Conservation (phyloP, 2,888 invertebrate species). For the Parnassius mnemosyne region DNA sequence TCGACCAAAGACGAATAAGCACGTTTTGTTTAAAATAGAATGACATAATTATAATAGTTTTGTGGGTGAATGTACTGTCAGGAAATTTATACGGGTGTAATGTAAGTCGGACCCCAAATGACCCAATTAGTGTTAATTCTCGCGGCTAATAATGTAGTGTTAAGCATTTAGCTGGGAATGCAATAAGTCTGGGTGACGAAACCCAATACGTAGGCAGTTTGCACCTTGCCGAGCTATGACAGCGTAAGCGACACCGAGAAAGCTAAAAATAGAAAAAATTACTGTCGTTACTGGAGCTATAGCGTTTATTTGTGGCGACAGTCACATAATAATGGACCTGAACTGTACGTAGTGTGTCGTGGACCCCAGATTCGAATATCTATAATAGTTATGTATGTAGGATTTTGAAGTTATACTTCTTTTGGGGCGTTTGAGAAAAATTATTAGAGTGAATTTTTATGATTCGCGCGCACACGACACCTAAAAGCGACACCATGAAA, state of each 20-base stretch:
- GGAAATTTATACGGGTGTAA: conserved; percentile 13
- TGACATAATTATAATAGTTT: not conserved
- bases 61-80: not conserved
- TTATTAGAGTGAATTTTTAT: no score
- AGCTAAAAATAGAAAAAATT: not conserved
- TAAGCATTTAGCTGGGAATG: conserved; percentile 19
- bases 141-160: conserved; percentile 18
- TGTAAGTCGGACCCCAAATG: conserved; percentile 15
- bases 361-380: no score
- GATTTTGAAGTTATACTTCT: no score
- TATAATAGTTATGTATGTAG: no score
- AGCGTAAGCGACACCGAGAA: not conserved
- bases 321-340: no score
- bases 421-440: no score
- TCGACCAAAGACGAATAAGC: no score
- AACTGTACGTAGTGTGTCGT: no score
- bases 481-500: no score
- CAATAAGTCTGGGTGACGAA: conserved; percentile 13
- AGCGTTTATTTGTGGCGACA: not conserved
- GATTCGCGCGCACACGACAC: no score
- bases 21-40: no score
- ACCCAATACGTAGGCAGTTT: conserved; percentile 7
- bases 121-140: conserved; percentile 27
- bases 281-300: not conserved
- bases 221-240: not conserved